Percentiles rank a stretch among this genome's conserved stretches.
phyloP scores from a whole-genome alignment of 1,140 invertebrate genomes.

The Aporrectodea caliginosa region DNA sequence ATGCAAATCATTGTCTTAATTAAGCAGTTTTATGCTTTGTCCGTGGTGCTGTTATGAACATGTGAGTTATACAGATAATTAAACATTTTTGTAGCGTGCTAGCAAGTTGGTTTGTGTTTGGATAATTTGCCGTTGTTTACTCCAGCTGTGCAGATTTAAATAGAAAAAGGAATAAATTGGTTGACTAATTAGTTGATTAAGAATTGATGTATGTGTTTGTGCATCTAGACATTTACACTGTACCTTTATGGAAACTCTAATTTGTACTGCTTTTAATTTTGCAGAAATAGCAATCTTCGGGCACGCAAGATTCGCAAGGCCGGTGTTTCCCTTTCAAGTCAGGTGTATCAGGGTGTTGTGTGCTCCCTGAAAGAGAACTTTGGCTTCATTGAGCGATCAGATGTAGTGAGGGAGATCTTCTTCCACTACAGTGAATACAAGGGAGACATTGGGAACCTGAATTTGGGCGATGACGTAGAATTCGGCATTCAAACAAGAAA shows the following conservation, averaged over 20 bases:
- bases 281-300: constrained; percentile 78
- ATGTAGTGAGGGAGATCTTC: constrained; percentile 92
- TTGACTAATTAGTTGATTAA: no score
- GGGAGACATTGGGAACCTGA: constrained; percentile 65
- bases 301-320: constrained; percentile 87
- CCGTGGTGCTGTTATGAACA: neutral
- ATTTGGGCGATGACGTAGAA: constrained; percentile 90
- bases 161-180: no score
- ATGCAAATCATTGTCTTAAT: neutral
- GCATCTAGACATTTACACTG: no score
- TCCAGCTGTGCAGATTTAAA: no score
- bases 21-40: neutral
- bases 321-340: constrained; percentile 60
- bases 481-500: constrained; percentile 93
- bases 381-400: constrained; percentile 91
- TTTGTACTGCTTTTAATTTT: no score
- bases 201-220: no score
- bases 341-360: constrained; percentile 73
- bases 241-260: no score
- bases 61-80: neutral
- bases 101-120: neutral
- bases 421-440: constrained; percentile 71
- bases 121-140: neutral
- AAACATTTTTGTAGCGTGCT: no score
- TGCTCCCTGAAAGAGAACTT: constrained; percentile 94